These are phyloP conservation scores for Cydia fagiglandana DNA, from an alignment of 1,140 invertebrate species.

Conservation along the genomic window DNA sequence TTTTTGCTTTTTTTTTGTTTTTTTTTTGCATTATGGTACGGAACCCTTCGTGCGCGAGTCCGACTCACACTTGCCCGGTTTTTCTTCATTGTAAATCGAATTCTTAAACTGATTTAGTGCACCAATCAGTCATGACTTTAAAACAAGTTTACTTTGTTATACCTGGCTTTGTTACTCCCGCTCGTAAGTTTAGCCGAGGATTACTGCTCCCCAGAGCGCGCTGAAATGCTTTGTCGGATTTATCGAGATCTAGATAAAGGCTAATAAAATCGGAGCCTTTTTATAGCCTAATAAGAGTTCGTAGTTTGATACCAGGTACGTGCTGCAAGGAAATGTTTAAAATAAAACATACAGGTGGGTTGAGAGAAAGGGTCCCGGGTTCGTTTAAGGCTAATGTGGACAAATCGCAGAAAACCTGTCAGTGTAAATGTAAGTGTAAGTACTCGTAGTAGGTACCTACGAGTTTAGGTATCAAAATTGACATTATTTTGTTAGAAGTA, in stretches of 20 bases:
- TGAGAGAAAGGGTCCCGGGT: no score
- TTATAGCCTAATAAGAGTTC: constrained; percentile 24
- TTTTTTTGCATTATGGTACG: no score
- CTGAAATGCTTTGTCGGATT: constrained; percentile 29
- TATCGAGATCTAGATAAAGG: constrained; percentile 26
- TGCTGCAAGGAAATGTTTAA: constrained; percentile 1
- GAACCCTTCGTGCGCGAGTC: no score
- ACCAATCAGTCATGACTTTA: neutral
- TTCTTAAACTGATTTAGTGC: neutral
- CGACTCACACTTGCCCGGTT: no score
- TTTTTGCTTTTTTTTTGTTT: no score
- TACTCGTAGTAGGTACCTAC: no score
- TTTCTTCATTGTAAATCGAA: no score
- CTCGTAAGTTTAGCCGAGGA: constrained; percentile 18
- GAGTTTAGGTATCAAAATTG: no score
- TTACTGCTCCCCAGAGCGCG: constrained; percentile 13
- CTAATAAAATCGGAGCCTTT: constrained; percentile 31
- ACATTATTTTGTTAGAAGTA: no score
- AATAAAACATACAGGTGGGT: neutral
- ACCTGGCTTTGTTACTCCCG: constrained; percentile 17
- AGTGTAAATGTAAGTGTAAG: no score
- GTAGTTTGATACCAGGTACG: neutral
- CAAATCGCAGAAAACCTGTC: no score
- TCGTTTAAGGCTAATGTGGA: neutral
- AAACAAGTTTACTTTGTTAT: constrained; percentile 27